Base-by-base conservation (phyloP, 1,140 invertebrate genomes). In the Halictus rubicundus region DNA sequence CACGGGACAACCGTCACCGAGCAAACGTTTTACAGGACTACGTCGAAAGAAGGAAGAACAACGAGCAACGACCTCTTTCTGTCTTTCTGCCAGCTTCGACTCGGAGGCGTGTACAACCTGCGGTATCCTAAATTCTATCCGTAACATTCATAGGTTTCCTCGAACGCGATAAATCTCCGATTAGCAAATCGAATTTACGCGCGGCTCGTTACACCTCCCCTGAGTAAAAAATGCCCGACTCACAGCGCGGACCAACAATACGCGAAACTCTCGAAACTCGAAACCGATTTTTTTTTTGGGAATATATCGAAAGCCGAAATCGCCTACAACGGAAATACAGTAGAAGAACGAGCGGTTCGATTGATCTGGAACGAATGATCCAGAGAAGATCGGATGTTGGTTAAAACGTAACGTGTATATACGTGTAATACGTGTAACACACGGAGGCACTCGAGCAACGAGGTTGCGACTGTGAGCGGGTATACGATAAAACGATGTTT, bases 181-280 rank as follows among this genome's bases (percentile, higher is more conserved):
- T 52, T 19, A 52, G 19, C 49, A 21, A 80, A 52, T 52, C 69
- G 78, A 78, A 76, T 75, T 71, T 75, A 68, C 72, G 80, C 72
- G 80, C 76, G 83, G 68, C 76, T 71, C 12, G 42, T 59, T 69
- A 63, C 39, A 83, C 71, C 83, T 88, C 81, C 81, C 87, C 84
- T 88, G 87, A 88, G 87, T 87, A 87, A 87, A 87, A 83, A 70
- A 46, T 63, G 68, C 60, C 73, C 76, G 77, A 60, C 80, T n/a
- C 49, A 76, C 81, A 75, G 77, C 46, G 49, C 32, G 65, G 57
- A 68, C 49, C 68, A 52, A 37, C 46, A 37, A 66, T 21, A 14
- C 27, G 66, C 57, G 39, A 54, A 52, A 78, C 27, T n/a, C 39
- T 5, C 39, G 39, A 42, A 42, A 42, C 39, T 42, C 39, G 14